Evolutionary conservation across 2,888 invertebrate species (phyloP), one percentile per base, ranked within the genome.

Genomic region (Nomada fabriciana): DNA sequence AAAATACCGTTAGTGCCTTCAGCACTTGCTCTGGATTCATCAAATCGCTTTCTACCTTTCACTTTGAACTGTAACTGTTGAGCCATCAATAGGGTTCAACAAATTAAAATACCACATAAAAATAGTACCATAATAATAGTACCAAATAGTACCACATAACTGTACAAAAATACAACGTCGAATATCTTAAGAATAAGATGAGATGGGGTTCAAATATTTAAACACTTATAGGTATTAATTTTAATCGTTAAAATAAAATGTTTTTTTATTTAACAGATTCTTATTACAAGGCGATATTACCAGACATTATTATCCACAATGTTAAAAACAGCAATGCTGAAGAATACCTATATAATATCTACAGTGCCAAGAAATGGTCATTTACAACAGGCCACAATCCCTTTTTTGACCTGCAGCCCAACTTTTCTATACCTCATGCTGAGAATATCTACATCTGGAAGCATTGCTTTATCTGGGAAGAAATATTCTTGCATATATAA

Each of bases 21-120:
- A 68, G 36, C 65, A 42, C 47, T 57, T 43, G 25, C 47, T 63
- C 25, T 4, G 25, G 15, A 23, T 50, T 25, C 42, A n/a, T 10
- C 36, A 52, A 74, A 69, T 60, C 52, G 55, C 25, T 36, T 73
- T 63, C 18, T 47, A 18, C 76, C 67, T 76, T 83, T 74, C 72
- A 69, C 57, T 42, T n/a, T 10, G 53, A 68, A 60, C 43, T n/a
- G 52, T 42, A n/a, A n/a, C 42, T 42, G 29, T 29, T 60, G 63
- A 47, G 63, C 55, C 50, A 65, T 65, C 0, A 60, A 36, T 25
- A 20, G 5, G 2, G 20, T 47, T 47, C 53, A 5, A n/a, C 10
- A 53, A 10, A 53, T 53, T 53, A n/a, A n/a, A 10, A 53, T n/a
- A n/a, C n/a, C n/a, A n/a, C n/a, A n/a, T n/a, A n/a, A n/a, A n/a